Base-by-base conservation (phyloP, 1,140 invertebrate genomes). In the Helicorthomorpha holstii region DNA sequence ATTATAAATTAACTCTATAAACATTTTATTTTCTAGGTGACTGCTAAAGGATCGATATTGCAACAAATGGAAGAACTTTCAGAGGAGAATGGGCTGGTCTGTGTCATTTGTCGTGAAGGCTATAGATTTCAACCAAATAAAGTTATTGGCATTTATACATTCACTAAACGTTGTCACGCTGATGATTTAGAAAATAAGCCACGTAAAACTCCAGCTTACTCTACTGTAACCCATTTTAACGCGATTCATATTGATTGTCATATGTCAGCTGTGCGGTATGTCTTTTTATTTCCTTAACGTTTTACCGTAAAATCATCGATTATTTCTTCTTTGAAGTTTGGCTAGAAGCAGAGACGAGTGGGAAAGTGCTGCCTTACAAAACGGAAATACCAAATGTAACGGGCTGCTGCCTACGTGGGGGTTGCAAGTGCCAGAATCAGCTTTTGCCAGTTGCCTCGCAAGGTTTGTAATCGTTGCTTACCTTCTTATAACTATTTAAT, bases 181-280 rank as follows among this genome's bases (percentile, higher is more conserved):
- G 93, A 98, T 60, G 90, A 96, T 60, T 86, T 78, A 64, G 93
- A 97, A 64, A 75, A 79, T 38, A 89, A 92, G 64, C 74, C 56
- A 2, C 56, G 72, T 26, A 75, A 75, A 54, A 71, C 72, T 1
- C 62, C 70, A 24, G 69, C 67, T 16, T 96, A 94, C 65, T 85
- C 81, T 10, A 97, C 93, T 0, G 93, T 98, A 2, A 93, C 90
- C 2, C 93, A 98, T 72, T 97, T 97, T 70, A 98, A 98, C 69
- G 82, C 97, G 12, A 90, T 98, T 2, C 94, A 98, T 69, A 82
- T 96, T 12, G 92, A 98, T 64, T 98, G 94, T 65, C 93, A 98
- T 67, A 90, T 92, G 75, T 88, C 88, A 10, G 93, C 93, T 46
- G 92, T 98, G 29, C 77, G 80, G 75, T 79, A 65, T 52, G 60